Percentiles rank a stretch among this genome's conserved stretches.
Evolutionary conservation across 2,797 vertebrate species (phyloP).

Genomic region (Oophaga sylvatica): DNA sequence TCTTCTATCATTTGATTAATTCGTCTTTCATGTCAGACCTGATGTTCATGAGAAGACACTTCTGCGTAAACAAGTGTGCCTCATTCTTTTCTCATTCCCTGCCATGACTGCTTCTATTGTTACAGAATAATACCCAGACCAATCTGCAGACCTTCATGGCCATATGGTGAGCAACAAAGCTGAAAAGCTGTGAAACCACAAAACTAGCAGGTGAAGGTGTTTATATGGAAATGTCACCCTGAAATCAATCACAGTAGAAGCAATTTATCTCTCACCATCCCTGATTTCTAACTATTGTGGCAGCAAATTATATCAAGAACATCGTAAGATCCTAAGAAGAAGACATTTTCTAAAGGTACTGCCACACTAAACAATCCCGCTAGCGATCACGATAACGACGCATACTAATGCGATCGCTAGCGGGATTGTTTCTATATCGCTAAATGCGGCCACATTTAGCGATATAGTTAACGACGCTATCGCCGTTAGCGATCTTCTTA

Average conservation of each 20-base stretch:
- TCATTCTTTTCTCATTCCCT: conserved; percentile 11
- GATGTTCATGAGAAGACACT: neutral
- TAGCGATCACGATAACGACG: too few relatives aligned
- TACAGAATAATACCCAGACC: conserved; percentile 46
- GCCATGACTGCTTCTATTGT: conserved; percentile 40
- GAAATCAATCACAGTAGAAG: neutral
- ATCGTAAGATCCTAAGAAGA: neutral
- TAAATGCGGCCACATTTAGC: too few relatives aligned
- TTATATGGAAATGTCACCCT: conserved; percentile 2
- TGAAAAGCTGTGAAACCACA: conserved; percentile 21
- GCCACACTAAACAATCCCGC: too few relatives aligned
- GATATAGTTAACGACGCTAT: too few relatives aligned
- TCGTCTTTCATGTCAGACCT: too few relatives aligned
- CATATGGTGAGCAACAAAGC: conserved; percentile 32
- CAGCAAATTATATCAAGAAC: neutral
- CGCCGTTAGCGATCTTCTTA: too few relatives aligned
- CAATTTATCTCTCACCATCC: neutral
- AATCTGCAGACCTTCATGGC: conserved; percentile 8
- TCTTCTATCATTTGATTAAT: too few relatives aligned
- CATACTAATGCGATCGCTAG: too few relatives aligned
- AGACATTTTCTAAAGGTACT: neutral
- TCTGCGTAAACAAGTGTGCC: conserved; percentile 13
- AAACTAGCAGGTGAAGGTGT: conserved; percentile 32
- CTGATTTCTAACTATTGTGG: neutral
- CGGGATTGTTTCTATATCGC: too few relatives aligned